Evolutionary conservation across 2,797 vertebrate genomes (phyloP), one percentile per base, ranked within the genome.

Genomic region (Delichon dasypus): DNA sequence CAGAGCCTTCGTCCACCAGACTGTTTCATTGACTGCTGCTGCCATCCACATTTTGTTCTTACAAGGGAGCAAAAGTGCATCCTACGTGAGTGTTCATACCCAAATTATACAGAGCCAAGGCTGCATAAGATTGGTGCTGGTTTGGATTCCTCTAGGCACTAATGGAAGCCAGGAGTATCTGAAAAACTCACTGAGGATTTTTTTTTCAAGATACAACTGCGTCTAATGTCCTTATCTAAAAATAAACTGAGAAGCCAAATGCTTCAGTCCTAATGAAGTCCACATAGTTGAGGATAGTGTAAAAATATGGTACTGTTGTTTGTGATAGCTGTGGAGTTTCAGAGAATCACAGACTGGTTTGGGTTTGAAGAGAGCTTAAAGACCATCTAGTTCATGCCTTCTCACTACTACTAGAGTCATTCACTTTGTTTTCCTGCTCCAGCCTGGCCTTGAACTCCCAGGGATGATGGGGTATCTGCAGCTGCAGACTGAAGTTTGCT

Each of bases 251-350:
- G 42, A 62, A 77, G 26, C 22, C 51, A 38, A 51, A 21, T 44
- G 18, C 26, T 47, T 85, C 19, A 7, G 27, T 47, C 16, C 21
- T 64, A 13, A 19, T 22, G n/a, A 54, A 36, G 20, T 30, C 40
- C 23, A 5, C 0, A 0, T 26, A 19, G n/a, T 11, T 64, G 45
- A 51, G 13, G 26, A 8, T 7, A 47, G 40, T 58, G 23, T 51
- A 44, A 62, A 51, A 34, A 30, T 11, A 30, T 1, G 25, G 20
- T 38, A 30, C 34, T 88, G 0, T 19, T 4, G 5, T 40, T 58
- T 45, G 5, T 36, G 44, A 25, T 10, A 47, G 47, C 7, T 30
- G 21, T 36, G 9, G 34, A 66, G 22, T 51, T 61, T 71, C 57
- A 25, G 32, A 29, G 18, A 20, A 65, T 71, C 50, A 23, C 11